These are phyloP conservation scores for Nipponia nippon DNA, from an alignment of 2,113 vertebrate genomes.

Conservation along the genomic window DNA sequence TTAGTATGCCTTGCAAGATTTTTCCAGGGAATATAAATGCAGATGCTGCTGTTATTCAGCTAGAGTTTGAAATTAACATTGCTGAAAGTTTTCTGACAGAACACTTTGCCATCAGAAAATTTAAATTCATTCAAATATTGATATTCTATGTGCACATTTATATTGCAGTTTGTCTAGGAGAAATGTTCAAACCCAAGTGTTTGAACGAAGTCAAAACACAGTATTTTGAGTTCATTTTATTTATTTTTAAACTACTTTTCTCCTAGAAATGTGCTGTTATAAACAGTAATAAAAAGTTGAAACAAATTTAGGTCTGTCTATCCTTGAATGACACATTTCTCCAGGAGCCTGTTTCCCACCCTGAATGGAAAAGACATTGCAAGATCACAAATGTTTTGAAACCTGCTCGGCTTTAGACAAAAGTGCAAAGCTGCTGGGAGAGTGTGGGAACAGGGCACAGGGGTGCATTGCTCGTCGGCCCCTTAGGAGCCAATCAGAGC, in stretches of 20 bases:
- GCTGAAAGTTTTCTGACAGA: conserved; percentile 36
- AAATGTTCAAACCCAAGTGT: neutral
- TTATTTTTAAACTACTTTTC: neutral
- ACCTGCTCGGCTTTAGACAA: neutral
- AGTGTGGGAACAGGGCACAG: neutral
- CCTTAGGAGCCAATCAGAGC: neutral
- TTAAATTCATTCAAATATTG: conserved; percentile 29
- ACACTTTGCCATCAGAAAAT: conserved; percentile 3
- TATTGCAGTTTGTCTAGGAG: neutral
- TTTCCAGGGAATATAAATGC: conserved; percentile 28
- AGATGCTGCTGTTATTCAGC: conserved; percentile 52
- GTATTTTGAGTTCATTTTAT: neutral
- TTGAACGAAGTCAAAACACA: neutral
- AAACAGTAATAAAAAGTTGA: conserved; percentile 13
- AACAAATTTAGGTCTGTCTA: neutral
- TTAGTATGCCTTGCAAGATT: conserved; percentile 29
- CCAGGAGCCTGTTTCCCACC: neutral
- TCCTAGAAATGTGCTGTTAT: neutral
- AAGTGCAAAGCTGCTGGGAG: neutral
- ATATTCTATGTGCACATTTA: neutral
- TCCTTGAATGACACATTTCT: neutral
- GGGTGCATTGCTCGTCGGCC: neutral
- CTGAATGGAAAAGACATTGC: neutral
- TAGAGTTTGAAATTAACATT: conserved; percentile 39
- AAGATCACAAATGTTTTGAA: neutral